Evolutionary conservation across 1,140 invertebrate genomes (phyloP).

Genomic region (Cyrtorhinus lividipennis): DNA sequence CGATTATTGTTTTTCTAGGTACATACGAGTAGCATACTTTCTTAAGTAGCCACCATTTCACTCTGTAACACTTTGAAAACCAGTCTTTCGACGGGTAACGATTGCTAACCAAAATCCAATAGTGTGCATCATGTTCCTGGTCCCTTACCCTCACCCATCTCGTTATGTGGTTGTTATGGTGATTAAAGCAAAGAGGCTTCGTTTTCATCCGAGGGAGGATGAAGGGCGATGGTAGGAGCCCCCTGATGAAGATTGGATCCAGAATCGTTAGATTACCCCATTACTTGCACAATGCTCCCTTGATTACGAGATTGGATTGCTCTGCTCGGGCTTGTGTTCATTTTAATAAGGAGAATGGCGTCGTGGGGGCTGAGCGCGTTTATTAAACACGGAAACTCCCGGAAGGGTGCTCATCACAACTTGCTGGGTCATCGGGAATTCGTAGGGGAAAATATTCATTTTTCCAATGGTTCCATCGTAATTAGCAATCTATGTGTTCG

Average conservation of each 20-base stretch:
- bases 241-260: slow-evolving; percentile 7
- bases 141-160: background rate
- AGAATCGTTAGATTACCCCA: slow-evolving; percentile 9
- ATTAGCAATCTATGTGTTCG: no score
- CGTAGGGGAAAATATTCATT: no score
- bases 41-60: no score
- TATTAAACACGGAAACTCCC: slow-evolving; percentile 1
- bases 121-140: background rate
- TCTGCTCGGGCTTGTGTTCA: background rate
- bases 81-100: no score
- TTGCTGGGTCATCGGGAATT: no score
- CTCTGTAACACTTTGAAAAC: no score
- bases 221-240: background rate
- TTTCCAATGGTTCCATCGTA: no score
- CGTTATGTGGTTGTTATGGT: slow-evolving; percentile 9
- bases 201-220: background rate
- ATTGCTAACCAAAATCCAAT: slow-evolving; percentile 2
- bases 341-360: background rate
- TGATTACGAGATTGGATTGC: slow-evolving; percentile 8
- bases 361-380: background rate
- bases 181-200: slow-evolving; percentile 8
- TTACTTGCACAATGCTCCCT: slow-evolving; percentile 9
- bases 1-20: no score
- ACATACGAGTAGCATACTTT: no score
- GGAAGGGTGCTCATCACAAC: no score